Percentiles rank a stretch among this genome's conserved stretches.
Conservation (phyloP, 2,797 vertebrate genomes). For the Brachyalestes nurse region DNA sequence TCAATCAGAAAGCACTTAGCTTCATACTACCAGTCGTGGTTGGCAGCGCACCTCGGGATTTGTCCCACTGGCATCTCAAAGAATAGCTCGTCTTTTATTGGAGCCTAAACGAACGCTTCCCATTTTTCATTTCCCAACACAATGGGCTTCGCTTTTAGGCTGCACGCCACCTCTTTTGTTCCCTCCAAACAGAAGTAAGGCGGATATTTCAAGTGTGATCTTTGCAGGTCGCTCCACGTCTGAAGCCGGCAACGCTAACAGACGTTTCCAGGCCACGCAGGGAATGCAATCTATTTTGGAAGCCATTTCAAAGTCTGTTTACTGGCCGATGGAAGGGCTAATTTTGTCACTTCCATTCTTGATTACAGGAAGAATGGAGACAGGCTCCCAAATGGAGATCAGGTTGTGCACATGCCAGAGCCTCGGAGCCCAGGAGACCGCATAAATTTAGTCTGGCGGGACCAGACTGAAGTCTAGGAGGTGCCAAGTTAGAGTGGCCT, state of each 20-base stretch:
- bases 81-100: neutral
- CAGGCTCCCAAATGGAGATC: conserved; percentile 22
- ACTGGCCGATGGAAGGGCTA: conserved; percentile 43
- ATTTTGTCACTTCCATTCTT: conserved; percentile 51
- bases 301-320: conserved; percentile 30
- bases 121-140: conserved; percentile 8
- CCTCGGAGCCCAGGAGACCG: neutral
- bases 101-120: neutral
- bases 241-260: neutral
- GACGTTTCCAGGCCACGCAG: conserved; percentile 41
- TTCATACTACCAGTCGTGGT: neutral
- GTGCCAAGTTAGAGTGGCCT: neutral
- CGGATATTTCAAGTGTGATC: neutral
- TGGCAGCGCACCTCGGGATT: neutral
- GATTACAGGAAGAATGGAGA: conserved; percentile 44
- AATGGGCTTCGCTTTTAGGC: neutral
- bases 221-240: neutral
- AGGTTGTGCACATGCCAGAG: neutral
- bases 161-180: neutral
- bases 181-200: neutral
- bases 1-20: neutral
- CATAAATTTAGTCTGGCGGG: conserved; percentile 30
- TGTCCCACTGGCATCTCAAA: neutral
- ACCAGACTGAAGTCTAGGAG: conserved; percentile 12
- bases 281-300: conserved; percentile 31